A percentile compares a stretch with the other conserved stretches of the same genome.
These are phyloP conservation scores for Oconnorella tubifera DNA, from an alignment of 2,888 invertebrate species.

Conservation along the genomic window DNA sequence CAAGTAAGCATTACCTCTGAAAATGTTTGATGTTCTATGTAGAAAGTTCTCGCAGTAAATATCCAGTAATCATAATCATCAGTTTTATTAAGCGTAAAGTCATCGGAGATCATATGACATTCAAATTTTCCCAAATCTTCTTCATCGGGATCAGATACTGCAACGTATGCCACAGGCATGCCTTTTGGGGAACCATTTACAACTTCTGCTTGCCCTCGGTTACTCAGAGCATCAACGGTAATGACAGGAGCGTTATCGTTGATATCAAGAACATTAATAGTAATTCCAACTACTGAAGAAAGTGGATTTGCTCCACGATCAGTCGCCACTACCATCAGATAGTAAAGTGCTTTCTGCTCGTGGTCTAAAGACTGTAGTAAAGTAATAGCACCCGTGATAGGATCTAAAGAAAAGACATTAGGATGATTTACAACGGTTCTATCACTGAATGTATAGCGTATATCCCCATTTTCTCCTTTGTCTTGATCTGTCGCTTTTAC, in stretches of 20 bases:
- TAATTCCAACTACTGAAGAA: background rate
- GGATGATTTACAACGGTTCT: constrained; percentile 13
- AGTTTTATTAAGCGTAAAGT: no score
- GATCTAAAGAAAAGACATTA: constrained; percentile 71
- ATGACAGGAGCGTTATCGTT: background rate
- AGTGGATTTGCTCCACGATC: constrained; percentile 60
- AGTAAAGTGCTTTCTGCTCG: constrained; percentile 61
- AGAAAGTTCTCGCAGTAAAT: no score
- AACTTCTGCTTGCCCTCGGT: background rate
- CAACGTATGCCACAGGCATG: background rate
- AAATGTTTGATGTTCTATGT: no score
- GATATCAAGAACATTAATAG: background rate
- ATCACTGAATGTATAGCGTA: constrained; percentile 54
- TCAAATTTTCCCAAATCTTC: no score
- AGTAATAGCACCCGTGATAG: constrained; percentile 65
- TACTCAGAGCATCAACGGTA: background rate
- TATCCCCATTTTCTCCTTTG: constrained; percentile 63
- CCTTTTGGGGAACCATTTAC: background rate
- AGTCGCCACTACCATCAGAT: constrained; percentile 79
- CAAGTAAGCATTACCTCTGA: no score
- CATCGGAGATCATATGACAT: no score
- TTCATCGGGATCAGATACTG: background rate
- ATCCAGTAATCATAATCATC: no score
- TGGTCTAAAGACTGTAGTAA: constrained; percentile 45
- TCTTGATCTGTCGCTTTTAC: constrained; percentile 63